phyloP scores from a whole-genome alignment of 2,888 invertebrate species.

The Gymnocheta viridis region DNA sequence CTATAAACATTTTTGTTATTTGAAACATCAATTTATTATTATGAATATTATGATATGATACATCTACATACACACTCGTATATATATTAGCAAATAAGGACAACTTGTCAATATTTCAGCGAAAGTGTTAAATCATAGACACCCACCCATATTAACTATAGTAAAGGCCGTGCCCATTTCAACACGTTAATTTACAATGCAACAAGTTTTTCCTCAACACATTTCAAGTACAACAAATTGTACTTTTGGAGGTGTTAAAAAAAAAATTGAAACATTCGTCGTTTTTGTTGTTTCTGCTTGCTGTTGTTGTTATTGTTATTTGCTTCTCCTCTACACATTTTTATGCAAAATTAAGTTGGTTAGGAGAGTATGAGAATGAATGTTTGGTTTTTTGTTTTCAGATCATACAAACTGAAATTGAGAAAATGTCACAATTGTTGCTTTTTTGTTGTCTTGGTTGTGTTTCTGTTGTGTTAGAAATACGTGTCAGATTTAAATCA shows the following conservation, averaged over 20 bases:
- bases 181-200: conserved; percentile 56
- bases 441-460: conserved; percentile 35
- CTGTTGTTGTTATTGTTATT: not conserved
- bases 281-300: not conserved
- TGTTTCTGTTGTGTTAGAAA: conserved; percentile 55
- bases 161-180: conserved; percentile 67
- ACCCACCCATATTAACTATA: conserved; percentile 62
- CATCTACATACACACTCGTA: not conserved
- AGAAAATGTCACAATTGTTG: conserved; percentile 69
- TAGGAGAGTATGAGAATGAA: conserved; percentile 15
- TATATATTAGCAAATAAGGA: conserved; percentile 34
- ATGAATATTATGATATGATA: no score
- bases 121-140: conserved; percentile 69
- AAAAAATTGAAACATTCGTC: conserved; percentile 35
- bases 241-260: conserved; percentile 49
- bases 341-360: conserved; percentile 40
- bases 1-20: not conserved
- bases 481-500: conserved; percentile 70
- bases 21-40: not conserved
- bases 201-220: conserved; percentile 49
- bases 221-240: conserved; percentile 63
- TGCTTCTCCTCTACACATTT: conserved; percentile 24
- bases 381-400: conserved; percentile 8
- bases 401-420: conserved; percentile 58
- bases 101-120: conserved; percentile 68